phyloP scores from a whole-genome alignment of 2,113 vertebrate genomes.

The Ramphastos sulfuratus region DNA sequence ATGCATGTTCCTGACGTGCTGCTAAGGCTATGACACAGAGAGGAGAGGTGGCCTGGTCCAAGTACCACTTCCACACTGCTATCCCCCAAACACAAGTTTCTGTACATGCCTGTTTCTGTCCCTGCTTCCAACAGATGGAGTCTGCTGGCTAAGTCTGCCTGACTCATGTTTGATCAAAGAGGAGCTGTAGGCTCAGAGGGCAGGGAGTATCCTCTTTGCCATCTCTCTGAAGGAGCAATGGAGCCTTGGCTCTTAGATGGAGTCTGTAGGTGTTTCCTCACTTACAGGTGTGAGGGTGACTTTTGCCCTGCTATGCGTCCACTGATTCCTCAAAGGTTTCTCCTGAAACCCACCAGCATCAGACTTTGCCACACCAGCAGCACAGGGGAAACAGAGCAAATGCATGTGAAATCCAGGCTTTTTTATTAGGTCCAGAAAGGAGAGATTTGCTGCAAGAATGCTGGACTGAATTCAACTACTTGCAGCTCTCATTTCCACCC shows the following conservation, averaged over 20 bases:
- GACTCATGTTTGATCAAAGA: not conserved
- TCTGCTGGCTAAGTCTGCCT: not conserved
- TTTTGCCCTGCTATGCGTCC: not conserved
- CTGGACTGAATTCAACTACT: not conserved
- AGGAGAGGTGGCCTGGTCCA: not conserved
- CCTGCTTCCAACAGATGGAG: not conserved
- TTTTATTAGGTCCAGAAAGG: not conserved
- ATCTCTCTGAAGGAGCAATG: not conserved
- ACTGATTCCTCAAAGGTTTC: not conserved
- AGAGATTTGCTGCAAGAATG: not conserved
- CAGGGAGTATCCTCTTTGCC: not conserved
- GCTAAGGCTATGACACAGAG: accelerated
- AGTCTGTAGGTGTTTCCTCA: not conserved
- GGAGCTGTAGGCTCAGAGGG: not conserved
- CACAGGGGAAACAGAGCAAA: not conserved
- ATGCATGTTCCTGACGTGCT: accelerated
- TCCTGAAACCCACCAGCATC: not conserved
- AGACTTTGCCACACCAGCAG: not conserved
- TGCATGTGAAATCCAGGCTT: not conserved
- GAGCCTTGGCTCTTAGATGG: not conserved
- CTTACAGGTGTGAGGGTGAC: accelerated
- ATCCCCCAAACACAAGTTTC: not conserved
- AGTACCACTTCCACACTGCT: accelerated
- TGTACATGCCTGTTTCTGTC: not conserved
- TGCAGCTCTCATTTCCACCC: not conserved